phyloP scores from a whole-genome alignment of 2,113 vertebrate genomes.

The Chrysemys picta region DNA sequence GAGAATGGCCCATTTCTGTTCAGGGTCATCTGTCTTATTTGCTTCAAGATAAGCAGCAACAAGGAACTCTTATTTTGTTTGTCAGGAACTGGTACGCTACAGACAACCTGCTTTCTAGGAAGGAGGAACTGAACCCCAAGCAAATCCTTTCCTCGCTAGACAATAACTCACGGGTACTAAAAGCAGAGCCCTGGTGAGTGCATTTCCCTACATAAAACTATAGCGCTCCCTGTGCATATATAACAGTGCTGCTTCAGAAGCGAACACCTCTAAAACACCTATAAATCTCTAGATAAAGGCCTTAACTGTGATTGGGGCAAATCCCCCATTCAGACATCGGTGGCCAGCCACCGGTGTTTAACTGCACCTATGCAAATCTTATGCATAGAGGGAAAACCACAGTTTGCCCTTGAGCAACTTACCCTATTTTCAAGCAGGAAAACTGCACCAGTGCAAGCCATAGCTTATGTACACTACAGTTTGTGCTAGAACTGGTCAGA shows the following conservation, averaged over 20 bases:
- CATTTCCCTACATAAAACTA: no score
- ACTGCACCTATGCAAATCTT: not conserved
- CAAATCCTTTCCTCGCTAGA: no score
- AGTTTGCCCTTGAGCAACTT: not conserved
- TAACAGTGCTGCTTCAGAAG: not conserved
- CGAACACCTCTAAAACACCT: not conserved
- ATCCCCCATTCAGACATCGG: not conserved
- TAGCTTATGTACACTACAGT: no score
- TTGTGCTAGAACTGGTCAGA: no score
- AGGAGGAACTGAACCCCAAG: no score
- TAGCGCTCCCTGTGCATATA: not conserved
- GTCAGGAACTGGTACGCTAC: no score
- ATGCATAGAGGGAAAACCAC: not conserved
- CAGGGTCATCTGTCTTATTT: not conserved
- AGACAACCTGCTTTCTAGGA: no score
- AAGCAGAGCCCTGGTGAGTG: no score
- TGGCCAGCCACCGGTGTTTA: not conserved
- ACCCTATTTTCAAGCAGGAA: not conserved
- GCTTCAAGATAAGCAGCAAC: not conserved
- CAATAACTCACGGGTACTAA: no score
- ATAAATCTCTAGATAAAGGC: not conserved
- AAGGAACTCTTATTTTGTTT: no score
- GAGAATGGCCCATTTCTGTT: slow-evolving; percentile 32
- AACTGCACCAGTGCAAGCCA: not conserved
- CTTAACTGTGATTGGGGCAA: not conserved